Evolutionary conservation across 2,797 vertebrate species (phyloP).

Genomic region (Tokudaia muenninki): DNA sequence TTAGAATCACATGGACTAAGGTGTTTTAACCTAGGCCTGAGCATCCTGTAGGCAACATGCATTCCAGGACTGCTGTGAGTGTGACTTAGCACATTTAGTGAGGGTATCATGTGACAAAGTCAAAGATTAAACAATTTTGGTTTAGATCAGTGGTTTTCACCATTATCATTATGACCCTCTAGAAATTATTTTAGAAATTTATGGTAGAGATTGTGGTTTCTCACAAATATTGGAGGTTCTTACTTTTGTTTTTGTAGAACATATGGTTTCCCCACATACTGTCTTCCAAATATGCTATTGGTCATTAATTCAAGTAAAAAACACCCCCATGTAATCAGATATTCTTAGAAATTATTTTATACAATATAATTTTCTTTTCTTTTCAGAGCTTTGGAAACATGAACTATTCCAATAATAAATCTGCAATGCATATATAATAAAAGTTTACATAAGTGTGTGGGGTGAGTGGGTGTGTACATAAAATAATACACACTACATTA

Average conservation of each 20-base stretch:
- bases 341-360: neutral
- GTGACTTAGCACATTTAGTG: neutral
- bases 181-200: neutral
- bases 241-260: neutral
- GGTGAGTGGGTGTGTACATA: neutral
- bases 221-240: neutral
- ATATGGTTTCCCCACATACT: neutral
- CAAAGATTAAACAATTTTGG: neutral
- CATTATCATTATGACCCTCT: neutral
- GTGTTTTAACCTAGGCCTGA: neutral
- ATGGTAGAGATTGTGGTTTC: neutral
- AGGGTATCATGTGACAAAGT: neutral
- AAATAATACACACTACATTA: neutral
- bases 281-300: neutral
- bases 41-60: neutral
- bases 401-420: constrained; percentile 40
- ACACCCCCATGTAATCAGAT: neutral
- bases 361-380: neutral
- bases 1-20: neutral
- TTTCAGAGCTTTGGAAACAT: neutral
- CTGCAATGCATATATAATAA: neutral
- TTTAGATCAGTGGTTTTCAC: neutral
- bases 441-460: neutral
- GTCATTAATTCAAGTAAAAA: neutral
- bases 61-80: neutral